Conservation (phyloP, 2,888 invertebrate genomes). For the Synergus laeviventris region DNA sequence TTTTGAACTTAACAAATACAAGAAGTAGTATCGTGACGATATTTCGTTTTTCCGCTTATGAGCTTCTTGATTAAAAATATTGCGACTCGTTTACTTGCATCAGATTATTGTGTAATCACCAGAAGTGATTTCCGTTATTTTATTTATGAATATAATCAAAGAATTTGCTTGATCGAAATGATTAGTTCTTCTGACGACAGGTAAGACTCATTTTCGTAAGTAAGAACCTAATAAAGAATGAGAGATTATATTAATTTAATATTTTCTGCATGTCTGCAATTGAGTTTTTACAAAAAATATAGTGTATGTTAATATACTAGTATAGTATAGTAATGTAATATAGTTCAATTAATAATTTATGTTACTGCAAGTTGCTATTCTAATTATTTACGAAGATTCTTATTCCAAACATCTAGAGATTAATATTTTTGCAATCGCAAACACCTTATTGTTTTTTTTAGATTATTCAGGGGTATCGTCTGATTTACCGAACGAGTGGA, state of each 20-base stretch:
- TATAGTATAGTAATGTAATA: too few relatives aligned
- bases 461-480: conserved; percentile 70
- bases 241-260: background rate
- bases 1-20: too few relatives aligned
- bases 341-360: background rate
- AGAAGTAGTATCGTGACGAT: background rate
- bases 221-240: background rate
- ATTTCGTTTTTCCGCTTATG: background rate
- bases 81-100: background rate
- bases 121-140: background rate
- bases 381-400: background rate
- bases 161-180: conserved; percentile 17
- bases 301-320: background rate
- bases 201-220: conserved; percentile 14
- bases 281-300: background rate
- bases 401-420: background rate
- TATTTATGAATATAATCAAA: conserved; percentile 14
- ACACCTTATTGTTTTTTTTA: conserved; percentile 60
- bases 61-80: background rate
- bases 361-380: background rate
- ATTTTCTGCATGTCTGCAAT: background rate
- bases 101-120: conserved; percentile 46
- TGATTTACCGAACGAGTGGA: conserved; percentile 69
- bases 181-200: background rate
- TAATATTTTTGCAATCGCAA: conserved; percentile 3